A percentile compares a stretch with the other conserved stretches of the same genome.
phyloP scores from a whole-genome alignment of 2,113 vertebrate genomes.

The Pluvialis apricaria region DNA sequence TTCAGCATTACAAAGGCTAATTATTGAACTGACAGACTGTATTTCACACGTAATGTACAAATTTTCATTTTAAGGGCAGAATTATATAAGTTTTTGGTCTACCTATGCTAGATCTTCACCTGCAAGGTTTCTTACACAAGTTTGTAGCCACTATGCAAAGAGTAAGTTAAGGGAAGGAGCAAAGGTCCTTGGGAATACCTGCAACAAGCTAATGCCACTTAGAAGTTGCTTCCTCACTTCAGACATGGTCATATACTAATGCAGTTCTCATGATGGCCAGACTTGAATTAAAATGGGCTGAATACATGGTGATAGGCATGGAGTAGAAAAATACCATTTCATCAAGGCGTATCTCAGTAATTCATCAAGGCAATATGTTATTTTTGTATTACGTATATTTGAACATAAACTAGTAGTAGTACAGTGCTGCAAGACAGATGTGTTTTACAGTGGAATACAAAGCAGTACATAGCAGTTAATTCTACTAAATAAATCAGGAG shows the following conservation, averaged over 20 bases:
- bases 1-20: not conserved
- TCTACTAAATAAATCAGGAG: not conserved
- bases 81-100: not conserved
- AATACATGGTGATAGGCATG: not conserved
- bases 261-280: not conserved
- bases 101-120: not conserved
- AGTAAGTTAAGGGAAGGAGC: not conserved
- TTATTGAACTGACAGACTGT: not conserved
- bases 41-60: not conserved
- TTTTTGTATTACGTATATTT: not conserved
- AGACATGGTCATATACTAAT: not conserved
- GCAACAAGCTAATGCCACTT: not conserved
- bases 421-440: not conserved
- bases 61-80: not conserved
- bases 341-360: not conserved
- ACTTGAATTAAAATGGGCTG: not conserved
- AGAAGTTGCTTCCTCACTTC: not conserved
- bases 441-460: not conserved
- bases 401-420: not conserved
- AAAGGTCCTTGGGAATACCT: not conserved
- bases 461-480: not conserved
- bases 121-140: not conserved
- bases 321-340: not conserved
- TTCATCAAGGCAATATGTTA: not conserved
- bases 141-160: not conserved